Evolutionary conservation across 2,888 invertebrate genomes (phyloP).

Genomic region (Callyntrura guangdongensis): DNA sequence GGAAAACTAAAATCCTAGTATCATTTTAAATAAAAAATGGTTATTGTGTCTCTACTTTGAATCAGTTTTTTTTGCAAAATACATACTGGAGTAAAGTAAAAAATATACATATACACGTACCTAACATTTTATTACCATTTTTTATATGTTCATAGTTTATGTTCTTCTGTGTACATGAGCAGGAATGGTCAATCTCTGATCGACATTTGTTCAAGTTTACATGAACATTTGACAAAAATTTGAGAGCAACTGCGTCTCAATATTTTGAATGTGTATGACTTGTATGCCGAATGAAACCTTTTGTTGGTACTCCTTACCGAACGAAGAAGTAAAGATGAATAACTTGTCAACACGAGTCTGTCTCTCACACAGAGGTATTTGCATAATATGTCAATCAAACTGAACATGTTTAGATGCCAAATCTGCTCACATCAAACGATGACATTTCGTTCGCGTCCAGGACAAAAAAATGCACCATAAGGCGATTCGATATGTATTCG

Average conservation of each 20-base stretch:
- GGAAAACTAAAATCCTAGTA: neutral
- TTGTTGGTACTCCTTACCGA: neutral
- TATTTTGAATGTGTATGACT: neutral
- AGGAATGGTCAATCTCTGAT: neutral
- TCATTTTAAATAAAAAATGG: neutral
- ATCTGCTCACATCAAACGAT: neutral
- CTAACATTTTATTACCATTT: neutral
- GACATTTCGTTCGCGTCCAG: neutral
- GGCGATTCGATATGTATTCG: no score
- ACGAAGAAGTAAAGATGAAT: neutral
- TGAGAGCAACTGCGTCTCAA: neutral
- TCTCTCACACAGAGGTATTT: neutral
- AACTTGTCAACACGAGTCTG: neutral
- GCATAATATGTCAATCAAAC: slow-evolving; percentile 4
- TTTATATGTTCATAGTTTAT: neutral
- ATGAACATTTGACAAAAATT: neutral
- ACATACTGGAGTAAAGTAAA: neutral
- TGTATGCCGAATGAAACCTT: neutral
- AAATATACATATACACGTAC: neutral
- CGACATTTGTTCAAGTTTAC: neutral
- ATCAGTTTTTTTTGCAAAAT: neutral
- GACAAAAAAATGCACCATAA: neutral
- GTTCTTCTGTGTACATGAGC: neutral
- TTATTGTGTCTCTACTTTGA: neutral
- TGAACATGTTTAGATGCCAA: neutral